Base-by-base conservation (phyloP, 2,113 vertebrate species). In the Ammodytes marinus region DNA sequence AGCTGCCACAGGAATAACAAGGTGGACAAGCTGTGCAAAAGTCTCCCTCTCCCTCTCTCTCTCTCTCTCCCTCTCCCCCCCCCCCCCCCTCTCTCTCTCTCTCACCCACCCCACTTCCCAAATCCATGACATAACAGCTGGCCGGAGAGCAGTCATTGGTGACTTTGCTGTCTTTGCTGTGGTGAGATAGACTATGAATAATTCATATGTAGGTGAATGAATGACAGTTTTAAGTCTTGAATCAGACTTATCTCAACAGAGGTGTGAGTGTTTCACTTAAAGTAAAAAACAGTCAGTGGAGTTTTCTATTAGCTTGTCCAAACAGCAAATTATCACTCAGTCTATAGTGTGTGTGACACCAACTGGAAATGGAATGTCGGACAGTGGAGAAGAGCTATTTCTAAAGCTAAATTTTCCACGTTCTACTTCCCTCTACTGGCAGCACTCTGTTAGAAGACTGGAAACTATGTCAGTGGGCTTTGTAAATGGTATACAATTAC, bases 91-190 rank as follows among this genome's bases (percentile, higher is more conserved):
- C 59, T 58, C 79, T 64, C 73, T 66, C 79, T 27, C 78, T 49
- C 83, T 63, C 74, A 47, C 84, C 64, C 75, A 75, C 74, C 66
- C 85, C 82, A 49, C 70, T 80, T 73, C 69, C 66, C 78, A 91
- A 81, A 89, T 86, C 81, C 80, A 82, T 91, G 89, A 93, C 82
- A 84, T 84, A 91, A 91, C 81, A 90, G 79, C 83, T 91, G 87
- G 87, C 86, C 45, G 39, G 14, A 76, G 63, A 84, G 75, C 57
- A 59, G 74, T 64, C 87, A 66, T 50, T 68, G 43, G 82, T 76
- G 89, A 84, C 81, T 87, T 69, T 85, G 80, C 73, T 65, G 45
- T 66, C 47, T 47, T 47, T 54, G 39, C 68, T 52, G 11, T 27
- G 67, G 17, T 59, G 11, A 55, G 14, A 69, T 76, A 66, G 7